Base-by-base conservation (phyloP, 2,797 vertebrate genomes). In the Phyllotis vaccarum region DNA sequence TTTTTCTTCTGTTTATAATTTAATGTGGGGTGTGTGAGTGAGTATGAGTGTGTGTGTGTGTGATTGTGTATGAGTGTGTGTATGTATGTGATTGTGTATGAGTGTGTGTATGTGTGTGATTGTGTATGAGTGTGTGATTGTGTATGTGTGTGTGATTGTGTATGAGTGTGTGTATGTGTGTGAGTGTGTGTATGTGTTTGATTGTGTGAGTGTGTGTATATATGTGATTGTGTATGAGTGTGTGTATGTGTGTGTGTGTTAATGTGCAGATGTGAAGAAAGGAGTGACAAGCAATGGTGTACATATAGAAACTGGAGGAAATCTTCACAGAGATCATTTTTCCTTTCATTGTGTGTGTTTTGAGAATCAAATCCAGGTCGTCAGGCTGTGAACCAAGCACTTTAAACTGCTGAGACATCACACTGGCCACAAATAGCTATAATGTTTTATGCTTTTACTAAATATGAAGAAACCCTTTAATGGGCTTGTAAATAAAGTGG, bases 1-100 rank as follows among this genome's bases (percentile, higher is more conserved):
- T 72, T 56, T 54, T 37, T 86, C 37, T 19, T 86, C n/a, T 86
- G 49, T 86, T 70, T 87, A 40, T 40, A 87, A 87, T 87, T 72
- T 72, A 19, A 56, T 72, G 49, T 58, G 19, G 49, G n/a, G n/a
- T n/a, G n/a, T n/a, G n/a, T n/a, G n/a, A n/a, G n/a, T 6, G 34
- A 37, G 43, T 80, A 52, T 56, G 78, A 56, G 49, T 56, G 52
- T 80, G 21, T 56, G 49, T 75, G 40, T 75, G 40, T 62, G 37
- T n/a, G n/a, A n/a, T n/a, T n/a, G n/a, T n/a, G n/a, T n/a, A n/a
- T n/a, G n/a, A n/a, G n/a, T n/a, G n/a, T n/a, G n/a, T n/a, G n/a
- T n/a, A n/a, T n/a, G n/a, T n/a, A n/a, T n/a, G n/a, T n/a, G n/a
- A n/a, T n/a, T n/a, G n/a, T n/a, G n/a, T n/a, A n/a, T n/a, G n/a